Percentiles rank a stretch among this genome's conserved stretches.
Evolutionary conservation across 2,888 invertebrate genomes (phyloP).

Genomic region (Polydrusus tereticollis): DNA sequence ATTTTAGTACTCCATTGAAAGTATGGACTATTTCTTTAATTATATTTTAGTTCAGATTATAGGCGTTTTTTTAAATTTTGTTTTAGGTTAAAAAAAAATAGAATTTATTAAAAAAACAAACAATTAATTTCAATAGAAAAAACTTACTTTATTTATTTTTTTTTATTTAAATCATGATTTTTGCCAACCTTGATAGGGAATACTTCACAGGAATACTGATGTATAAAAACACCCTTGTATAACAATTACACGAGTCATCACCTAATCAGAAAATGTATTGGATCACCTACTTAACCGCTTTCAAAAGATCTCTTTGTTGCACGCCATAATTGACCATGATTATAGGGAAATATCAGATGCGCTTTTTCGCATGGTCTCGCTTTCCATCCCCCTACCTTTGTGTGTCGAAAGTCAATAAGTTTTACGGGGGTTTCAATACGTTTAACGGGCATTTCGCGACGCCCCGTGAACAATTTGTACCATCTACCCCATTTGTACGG

Average conservation of each 20-base stretch:
- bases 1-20: too few species aligned
- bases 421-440: conserved; percentile 22
- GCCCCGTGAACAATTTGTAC: conserved; percentile 55
- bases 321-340: conserved; percentile 18
- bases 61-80: too few species aligned
- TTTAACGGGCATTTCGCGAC: conserved; percentile 22
- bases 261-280: conserved; percentile 31
- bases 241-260: conserved; percentile 19
- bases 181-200: too few species aligned
- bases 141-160: too few species aligned
- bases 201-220: too few species aligned
- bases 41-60: too few species aligned
- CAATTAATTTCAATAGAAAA: too few species aligned
- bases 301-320: conserved; percentile 23
- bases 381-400: conserved; percentile 51
- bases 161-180: too few species aligned
- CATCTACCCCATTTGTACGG: conserved; percentile 51
- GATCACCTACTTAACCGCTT: conserved; percentile 25
- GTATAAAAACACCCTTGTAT: background rate
- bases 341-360: conserved; percentile 55
- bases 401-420: conserved; percentile 56
- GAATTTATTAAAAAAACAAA: too few species aligned
- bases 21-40: too few species aligned
- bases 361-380: conserved; percentile 57
- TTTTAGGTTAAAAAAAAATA: too few species aligned